Percentiles rank a stretch among this genome's conserved stretches.
phyloP scores from a whole-genome alignment of 2,113 vertebrate genomes.

The Gymnogyps californianus region DNA sequence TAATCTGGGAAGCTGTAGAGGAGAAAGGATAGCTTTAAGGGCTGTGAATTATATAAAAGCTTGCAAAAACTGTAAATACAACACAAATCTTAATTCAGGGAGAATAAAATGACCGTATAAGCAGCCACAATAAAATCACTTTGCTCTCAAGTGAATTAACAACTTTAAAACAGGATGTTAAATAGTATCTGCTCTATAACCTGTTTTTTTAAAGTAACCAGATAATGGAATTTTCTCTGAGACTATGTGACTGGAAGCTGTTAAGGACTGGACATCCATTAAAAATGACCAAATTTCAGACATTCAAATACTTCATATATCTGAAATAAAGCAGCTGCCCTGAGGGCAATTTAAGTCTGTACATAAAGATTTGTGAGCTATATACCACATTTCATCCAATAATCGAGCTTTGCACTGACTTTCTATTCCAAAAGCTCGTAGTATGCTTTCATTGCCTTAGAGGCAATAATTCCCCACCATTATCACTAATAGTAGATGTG shows the following conservation, averaged over 20 bases:
- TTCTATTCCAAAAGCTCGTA: not conserved
- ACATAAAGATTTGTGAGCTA: not conserved
- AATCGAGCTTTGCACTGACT: not conserved
- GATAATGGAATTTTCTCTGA: constrained; percentile 5
- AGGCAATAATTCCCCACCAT: not conserved
- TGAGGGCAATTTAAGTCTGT: not conserved
- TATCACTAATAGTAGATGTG: not conserved
- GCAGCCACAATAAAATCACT: not conserved
- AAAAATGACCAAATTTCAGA: not conserved
- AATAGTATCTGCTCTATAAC: not conserved
- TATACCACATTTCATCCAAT: not conserved
- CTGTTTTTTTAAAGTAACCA: not conserved
- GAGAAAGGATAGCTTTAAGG: not conserved
- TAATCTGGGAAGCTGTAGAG: not conserved
- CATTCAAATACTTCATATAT: not conserved
- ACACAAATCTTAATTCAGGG: not conserved
- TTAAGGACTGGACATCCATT: not conserved
- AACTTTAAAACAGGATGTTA: not conserved
- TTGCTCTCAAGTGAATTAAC: constrained; percentile 15
- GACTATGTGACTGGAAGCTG: not conserved
- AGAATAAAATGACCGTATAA: not conserved
- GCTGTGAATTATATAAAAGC: not conserved
- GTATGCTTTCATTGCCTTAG: not conserved
- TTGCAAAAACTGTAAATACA: not conserved
- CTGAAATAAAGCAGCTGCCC: constrained; percentile 19